Base-by-base conservation (phyloP, 2,888 invertebrate genomes). In the Meghimatium bilineatum region DNA sequence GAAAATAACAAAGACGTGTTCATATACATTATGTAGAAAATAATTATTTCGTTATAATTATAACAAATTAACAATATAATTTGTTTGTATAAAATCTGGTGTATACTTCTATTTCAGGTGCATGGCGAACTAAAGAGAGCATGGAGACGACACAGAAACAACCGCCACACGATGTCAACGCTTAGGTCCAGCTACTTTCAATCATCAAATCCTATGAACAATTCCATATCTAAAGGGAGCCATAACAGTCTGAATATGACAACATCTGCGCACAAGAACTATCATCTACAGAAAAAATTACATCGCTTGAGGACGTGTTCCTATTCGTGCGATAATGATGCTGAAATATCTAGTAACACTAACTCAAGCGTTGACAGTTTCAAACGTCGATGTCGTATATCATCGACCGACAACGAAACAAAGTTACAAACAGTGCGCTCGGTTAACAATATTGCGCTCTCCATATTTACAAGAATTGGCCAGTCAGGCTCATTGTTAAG, bases 91-190 rank as follows among this genome's bases (percentile, higher is more conserved):
- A 44, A 8, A 44, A 80, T 26, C 67, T 34, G 2, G 12, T 32
- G 10, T 14, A 36, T 36, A 12, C 56, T 36, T 49, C 26, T 52
- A 1, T n/a, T 32, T 36, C 78, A 85, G 86, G 86, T 87, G 0
- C 87, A 87, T 66, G 75, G 78, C 32, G 87, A 87, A 52, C 72
- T 87, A 23, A 83, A 83, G 23, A 82, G 87, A 23, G 44, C 80
- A 74, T 87, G 87, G 87, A 63, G 67, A 29, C 84, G 86, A 1
- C 86, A 86, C 63, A 60, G 79, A 49, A 82, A 75, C 6, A 74
- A 86, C n/a, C 80, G 85, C 5, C 69, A 71, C 29, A 84, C 85
- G 32, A 83, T 79, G 44, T 32, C 79, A 10, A 36, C 56, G 14
- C 38, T 85, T 20, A 76, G 63, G 14, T 79, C 52, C 38, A 29